Conservation (phyloP, 2,888 invertebrate species). For the Branchellion lobata region DNA sequence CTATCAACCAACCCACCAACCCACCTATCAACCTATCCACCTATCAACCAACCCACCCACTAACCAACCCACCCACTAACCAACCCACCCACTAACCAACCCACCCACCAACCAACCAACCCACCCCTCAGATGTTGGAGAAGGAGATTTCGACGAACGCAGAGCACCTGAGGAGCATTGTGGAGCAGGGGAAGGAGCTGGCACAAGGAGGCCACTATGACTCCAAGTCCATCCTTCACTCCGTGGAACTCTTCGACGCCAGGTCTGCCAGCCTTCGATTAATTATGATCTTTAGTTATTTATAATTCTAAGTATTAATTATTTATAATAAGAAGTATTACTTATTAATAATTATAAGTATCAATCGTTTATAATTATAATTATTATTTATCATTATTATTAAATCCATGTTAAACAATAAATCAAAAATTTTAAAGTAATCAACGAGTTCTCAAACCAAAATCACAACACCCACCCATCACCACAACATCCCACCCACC, state of each 20-base stretch:
- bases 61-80: neutral
- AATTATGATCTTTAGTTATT: too few species aligned
- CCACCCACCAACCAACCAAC: neutral
- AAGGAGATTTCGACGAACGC: slow-evolving; percentile 82
- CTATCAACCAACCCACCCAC: neutral
- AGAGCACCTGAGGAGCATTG: slow-evolving; percentile 76
- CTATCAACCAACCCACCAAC: too few species aligned
- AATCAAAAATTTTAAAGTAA: too few species aligned
- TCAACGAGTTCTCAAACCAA: too few species aligned
- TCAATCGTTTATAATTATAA: too few species aligned
- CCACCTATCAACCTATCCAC: neutral
- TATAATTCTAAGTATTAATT: too few species aligned
- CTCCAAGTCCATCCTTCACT: slow-evolving; percentile 78
- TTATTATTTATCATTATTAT: too few species aligned
- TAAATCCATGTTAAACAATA: too few species aligned
- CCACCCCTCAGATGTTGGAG: slow-evolving; percentile 69
- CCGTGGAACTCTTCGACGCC: slow-evolving; percentile 74
- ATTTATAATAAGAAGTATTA: too few species aligned
- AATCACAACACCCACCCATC: too few species aligned
- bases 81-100: neutral
- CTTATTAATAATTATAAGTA: too few species aligned
- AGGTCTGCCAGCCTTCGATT: slow-evolving; percentile 56
- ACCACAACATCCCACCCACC: too few species aligned
- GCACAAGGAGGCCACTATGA: slow-evolving; percentile 92
- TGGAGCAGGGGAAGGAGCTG: slow-evolving; percentile 79